phyloP scores from a whole-genome alignment of 2,113 vertebrate genomes.

The Nothocercus nigrocapillus region DNA sequence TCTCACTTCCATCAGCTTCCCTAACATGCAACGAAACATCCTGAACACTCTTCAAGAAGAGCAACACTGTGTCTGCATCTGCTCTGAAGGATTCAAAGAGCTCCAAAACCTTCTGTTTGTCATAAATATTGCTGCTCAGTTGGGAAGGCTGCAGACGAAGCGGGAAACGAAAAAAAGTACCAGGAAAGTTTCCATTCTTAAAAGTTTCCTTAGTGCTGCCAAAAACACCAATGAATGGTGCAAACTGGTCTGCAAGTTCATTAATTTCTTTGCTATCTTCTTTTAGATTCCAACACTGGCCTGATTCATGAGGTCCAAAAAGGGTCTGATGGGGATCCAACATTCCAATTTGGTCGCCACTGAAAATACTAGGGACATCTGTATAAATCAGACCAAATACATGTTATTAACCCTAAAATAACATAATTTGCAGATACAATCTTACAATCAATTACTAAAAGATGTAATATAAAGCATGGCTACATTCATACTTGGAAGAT shows the following conservation, averaged over 20 bases:
- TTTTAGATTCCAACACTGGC: slow-evolving; percentile 97
- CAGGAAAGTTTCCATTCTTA: slow-evolving; percentile 87
- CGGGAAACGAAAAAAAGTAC: slow-evolving; percentile 96
- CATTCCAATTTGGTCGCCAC: slow-evolving; percentile 97
- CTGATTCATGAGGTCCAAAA: slow-evolving; percentile 94
- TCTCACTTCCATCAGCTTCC: slow-evolving; percentile 89
- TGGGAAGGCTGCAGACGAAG: slow-evolving; percentile 92
- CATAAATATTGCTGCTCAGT: slow-evolving; percentile 92
- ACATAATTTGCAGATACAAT: not conserved
- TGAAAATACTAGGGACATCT: slow-evolving; percentile 99
- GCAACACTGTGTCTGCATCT: slow-evolving; percentile 93
- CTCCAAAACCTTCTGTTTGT: slow-evolving; percentile 95
- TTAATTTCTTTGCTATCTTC: slow-evolving; percentile 91
- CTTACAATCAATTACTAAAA: not conserved
- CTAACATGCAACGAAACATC: slow-evolving; percentile 90
- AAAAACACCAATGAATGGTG: slow-evolving; percentile 91
- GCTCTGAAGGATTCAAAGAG: slow-evolving; percentile 96
- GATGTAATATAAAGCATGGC: not conserved
- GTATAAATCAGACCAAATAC: slow-evolving; percentile 40
- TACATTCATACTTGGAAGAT: not conserved
- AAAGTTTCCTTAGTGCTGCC: slow-evolving; percentile 91
- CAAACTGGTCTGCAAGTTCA: slow-evolving; percentile 92
- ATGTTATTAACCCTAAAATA: not conserved
- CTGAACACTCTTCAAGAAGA: slow-evolving; percentile 95
- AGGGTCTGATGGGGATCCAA: slow-evolving; percentile 96